Percentiles rank a stretch among this genome's conserved stretches.
Evolutionary conservation across 2,113 vertebrate genomes (phyloP).

Genomic region (Noturus placidus): DNA sequence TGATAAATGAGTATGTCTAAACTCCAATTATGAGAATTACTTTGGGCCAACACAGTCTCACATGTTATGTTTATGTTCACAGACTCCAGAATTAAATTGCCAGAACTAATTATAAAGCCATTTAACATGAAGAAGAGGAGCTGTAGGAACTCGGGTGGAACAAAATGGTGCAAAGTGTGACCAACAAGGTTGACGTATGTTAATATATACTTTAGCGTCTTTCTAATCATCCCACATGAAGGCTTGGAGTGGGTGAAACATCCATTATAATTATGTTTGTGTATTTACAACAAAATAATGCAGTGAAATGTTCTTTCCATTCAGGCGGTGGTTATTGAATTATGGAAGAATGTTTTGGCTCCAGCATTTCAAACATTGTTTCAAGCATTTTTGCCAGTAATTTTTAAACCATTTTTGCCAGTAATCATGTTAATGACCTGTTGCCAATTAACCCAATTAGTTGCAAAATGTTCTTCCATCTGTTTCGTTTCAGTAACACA

Average conservation of each 20-base stretch:
- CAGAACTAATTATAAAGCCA: constrained; percentile 65
- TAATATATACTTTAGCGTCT: constrained; percentile 83
- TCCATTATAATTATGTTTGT: constrained; percentile 79
- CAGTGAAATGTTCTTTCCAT: constrained; percentile 80
- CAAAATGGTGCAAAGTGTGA: constrained; percentile 74
- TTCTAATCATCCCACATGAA: constrained; percentile 78
- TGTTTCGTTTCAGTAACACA: too few species aligned
- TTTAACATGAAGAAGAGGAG: constrained; percentile 72
- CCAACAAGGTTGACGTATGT: constrained; percentile 79
- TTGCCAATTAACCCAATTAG: too few species aligned
- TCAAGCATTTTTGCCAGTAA: too few species aligned
- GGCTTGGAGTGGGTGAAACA: constrained; percentile 77
- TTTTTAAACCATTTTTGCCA: too few species aligned
- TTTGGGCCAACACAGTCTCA: constrained; percentile 63
- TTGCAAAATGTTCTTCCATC: too few species aligned
- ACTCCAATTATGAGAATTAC: constrained; percentile 18
- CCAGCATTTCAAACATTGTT: constrained; percentile 63
- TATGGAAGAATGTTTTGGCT: constrained; percentile 74
- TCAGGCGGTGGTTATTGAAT: constrained; percentile 73
- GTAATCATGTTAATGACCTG: too few species aligned
- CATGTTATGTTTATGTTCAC: constrained; percentile 66
- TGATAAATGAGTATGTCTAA: constrained; percentile 33
- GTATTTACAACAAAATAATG: constrained; percentile 70
- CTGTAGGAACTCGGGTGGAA: constrained; percentile 76
- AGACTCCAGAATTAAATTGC: constrained; percentile 76